Base-by-base conservation (phyloP, 2,113 vertebrate genomes). In the Rana temporaria region DNA sequence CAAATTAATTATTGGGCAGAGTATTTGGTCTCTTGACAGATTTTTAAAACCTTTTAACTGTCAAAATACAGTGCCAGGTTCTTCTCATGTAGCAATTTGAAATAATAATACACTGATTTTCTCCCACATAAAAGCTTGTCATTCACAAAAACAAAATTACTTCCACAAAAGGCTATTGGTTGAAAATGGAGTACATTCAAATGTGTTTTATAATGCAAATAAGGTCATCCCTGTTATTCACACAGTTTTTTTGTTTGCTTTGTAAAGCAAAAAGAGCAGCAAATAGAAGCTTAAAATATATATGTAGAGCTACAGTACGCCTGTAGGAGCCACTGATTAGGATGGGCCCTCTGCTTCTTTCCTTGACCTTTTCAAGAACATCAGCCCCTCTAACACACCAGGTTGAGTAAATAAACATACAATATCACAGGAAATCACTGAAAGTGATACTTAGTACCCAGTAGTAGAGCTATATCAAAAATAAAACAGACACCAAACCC, bases 101-200 rank as follows among this genome's bases (percentile, higher is more conserved):
- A 75, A 75, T 75, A 62, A 75, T 75, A 75, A 62, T 75, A 62
- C 72, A 22, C 26, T 38, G 32, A 18, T 62, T 75, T 75, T 60
- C 57, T 42, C 32, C 60, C 14, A 22, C 57, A 62, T 75, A 75
- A 75, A 75, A 75, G 72, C 72, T 75, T 62, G 56, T 24, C 30
- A 42, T 20, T 60, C 32, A 62, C 56, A 75, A 79, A 57, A 68
- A 30, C 30, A 79, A 79, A 79, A 59, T 59, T 0, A 59, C 30
- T 34, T 18, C 24, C 26, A 17, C 59, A 68, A 77, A 79, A 59
- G 30, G 30, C 53, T 48, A 38, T 59, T 79, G 77, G 65, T 30
- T 79, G 63, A 59, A 20, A 79, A 60, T 20, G 24, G 77, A 56
- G 19, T 38, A 8, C 65, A 79, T 69, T 78, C 30, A 32, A 22